These are phyloP conservation scores for Agriopis marginaria DNA, from an alignment of 2,888 invertebrate species.

Conservation along the genomic window DNA sequence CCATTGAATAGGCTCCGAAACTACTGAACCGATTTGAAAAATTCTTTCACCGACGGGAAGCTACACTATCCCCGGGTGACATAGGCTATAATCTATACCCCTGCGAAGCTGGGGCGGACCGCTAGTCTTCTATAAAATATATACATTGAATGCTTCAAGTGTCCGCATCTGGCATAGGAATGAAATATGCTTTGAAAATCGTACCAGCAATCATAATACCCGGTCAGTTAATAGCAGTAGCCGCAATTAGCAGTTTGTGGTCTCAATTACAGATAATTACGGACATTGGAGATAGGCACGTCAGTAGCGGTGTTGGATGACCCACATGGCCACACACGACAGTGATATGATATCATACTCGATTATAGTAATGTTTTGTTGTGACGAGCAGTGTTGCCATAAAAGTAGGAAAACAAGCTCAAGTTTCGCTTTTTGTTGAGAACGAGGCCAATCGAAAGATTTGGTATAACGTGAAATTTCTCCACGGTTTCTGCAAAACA, in stretches of 20 bases:
- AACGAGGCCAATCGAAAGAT: no score
- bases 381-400: no score
- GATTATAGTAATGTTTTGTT: background rate
- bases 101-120: no score
- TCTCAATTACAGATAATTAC: slow-evolving; percentile 54
- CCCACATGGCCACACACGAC: slow-evolving; percentile 46
- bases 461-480: no score
- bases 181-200: slow-evolving; percentile 18
- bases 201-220: slow-evolving; percentile 14
- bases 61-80: no score
- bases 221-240: slow-evolving; percentile 23
- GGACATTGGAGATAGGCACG: slow-evolving; percentile 24
- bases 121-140: background rate
- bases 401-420: no score
- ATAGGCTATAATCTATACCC: no score
- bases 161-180: background rate
- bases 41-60: no score
- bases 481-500: no score
- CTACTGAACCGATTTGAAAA: no score
- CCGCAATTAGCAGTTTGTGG: slow-evolving; percentile 51
- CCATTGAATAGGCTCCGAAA: no score
- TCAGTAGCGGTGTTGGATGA: slow-evolving; percentile 39
- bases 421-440: no score
- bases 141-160: background rate
- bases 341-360: slow-evolving; percentile 38